Evolutionary conservation across 2,113 vertebrate species (phyloP).

Genomic region (Platysternon megacephalum): DNA sequence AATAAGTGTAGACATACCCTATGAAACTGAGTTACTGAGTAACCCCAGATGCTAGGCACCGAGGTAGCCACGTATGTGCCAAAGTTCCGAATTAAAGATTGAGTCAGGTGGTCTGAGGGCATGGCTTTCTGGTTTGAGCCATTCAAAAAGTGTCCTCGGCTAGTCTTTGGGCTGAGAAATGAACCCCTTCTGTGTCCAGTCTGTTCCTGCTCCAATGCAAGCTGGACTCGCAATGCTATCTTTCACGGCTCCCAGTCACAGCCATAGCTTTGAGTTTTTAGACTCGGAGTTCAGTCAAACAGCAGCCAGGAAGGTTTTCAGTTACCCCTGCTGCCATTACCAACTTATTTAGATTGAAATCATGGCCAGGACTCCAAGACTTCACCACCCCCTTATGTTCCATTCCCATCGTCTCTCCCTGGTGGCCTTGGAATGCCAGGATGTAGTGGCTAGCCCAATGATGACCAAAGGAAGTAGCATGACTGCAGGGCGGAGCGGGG

Average conservation of each 20-base stretch:
- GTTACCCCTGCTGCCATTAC: not conserved
- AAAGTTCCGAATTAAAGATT: conserved; percentile 36
- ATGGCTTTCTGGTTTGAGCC: not conserved
- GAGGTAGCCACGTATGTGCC: not conserved
- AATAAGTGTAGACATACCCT: not conserved
- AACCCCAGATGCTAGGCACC: conserved; percentile 6
- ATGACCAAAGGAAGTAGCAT: conserved; percentile 64
- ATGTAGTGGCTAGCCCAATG: accelerated
- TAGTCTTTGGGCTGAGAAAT: not conserved
- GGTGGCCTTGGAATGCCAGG: conserved; percentile 63
- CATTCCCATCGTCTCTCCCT: not conserved
- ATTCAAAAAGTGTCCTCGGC: conserved; percentile 66
- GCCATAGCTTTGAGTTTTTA: not conserved
- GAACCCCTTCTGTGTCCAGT: not conserved
- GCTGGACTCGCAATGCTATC: not conserved
- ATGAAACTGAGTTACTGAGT: conserved; percentile 39
- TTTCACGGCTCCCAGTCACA: not conserved
- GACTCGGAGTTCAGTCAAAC: not conserved
- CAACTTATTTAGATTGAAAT: not conserved
- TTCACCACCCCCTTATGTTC: not conserved
- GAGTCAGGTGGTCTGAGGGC: not conserved
- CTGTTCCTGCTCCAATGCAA: not conserved
- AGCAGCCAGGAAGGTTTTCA: accelerated
- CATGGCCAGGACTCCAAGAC: not conserved
- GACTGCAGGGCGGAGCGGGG: accelerated